These are phyloP conservation scores for Chymomyza amoena DNA, from an alignment of 2,888 invertebrate species.

Conservation along the genomic window DNA sequence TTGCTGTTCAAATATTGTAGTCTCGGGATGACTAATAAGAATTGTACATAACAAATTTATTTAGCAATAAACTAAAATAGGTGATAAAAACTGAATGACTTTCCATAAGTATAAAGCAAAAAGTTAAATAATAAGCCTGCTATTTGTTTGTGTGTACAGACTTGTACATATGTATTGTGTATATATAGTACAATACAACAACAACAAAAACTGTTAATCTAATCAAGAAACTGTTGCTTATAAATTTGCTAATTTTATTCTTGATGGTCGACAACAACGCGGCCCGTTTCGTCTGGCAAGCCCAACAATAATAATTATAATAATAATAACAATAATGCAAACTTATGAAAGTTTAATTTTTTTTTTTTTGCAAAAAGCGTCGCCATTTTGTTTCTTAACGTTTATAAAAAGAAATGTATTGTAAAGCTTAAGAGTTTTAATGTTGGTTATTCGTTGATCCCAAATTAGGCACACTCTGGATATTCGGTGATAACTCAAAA, in stretches of 20 bases:
- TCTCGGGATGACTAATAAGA: background rate
- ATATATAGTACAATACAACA: background rate
- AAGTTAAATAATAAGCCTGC: background rate
- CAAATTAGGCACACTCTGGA: too few species aligned
- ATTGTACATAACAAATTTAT: background rate
- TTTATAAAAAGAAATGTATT: too few species aligned
- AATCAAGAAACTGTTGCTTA: slow-evolving; percentile 33
- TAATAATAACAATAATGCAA: background rate
- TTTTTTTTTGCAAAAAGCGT: background rate
- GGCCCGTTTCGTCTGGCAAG: slow-evolving; percentile 19
- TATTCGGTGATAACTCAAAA: too few species aligned
- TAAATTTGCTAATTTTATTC: background rate
- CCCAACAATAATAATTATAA: slow-evolving; percentile 20
- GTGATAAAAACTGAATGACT: background rate
- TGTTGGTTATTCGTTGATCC: too few species aligned
- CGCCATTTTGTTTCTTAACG: too few species aligned
- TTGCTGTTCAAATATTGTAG: background rate
- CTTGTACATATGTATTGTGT: background rate
- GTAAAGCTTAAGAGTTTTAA: too few species aligned
- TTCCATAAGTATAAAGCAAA: background rate
- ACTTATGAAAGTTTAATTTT: background rate
- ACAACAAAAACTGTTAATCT: slow-evolving; percentile 36
- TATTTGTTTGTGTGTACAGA: background rate
- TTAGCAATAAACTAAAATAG: background rate
- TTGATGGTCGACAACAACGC: slow-evolving; percentile 31